These are phyloP conservation scores for Peromyscus polionotus DNA, from an alignment of 2,113 vertebrate genomes.

Conservation along the genomic window DNA sequence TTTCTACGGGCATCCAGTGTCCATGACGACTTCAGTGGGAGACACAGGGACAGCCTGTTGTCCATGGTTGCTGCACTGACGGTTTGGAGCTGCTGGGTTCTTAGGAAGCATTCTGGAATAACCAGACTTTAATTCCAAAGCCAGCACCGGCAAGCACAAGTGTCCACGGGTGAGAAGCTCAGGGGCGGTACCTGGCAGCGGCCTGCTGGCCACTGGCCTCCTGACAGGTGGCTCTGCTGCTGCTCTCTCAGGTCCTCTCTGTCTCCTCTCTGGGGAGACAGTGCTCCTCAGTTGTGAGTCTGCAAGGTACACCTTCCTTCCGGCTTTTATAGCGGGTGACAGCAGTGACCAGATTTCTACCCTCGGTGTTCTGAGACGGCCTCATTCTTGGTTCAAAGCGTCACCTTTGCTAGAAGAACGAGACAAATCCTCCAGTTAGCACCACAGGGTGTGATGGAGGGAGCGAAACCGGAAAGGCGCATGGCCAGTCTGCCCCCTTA, in stretches of 20 bases:
- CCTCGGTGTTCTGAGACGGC: background rate
- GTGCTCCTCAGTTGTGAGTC: background rate
- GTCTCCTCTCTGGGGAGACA: background rate
- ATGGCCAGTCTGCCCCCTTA: background rate
- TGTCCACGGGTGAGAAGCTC: background rate
- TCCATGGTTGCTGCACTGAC: background rate
- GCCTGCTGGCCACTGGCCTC: background rate
- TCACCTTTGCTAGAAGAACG: background rate
- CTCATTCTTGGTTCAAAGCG: background rate
- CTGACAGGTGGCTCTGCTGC: fast-evolving
- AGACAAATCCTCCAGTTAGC: background rate
- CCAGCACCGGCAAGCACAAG: background rate
- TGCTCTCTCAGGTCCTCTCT: fast-evolving
- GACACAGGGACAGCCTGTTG: background rate
- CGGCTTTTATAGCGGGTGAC: background rate
- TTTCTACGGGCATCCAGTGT: background rate
- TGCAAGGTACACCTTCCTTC: background rate
- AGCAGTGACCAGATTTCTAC: background rate
- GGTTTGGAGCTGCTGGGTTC: background rate
- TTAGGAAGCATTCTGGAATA: background rate
- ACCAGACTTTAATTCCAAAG: background rate
- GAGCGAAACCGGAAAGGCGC: background rate
- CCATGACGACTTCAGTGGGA: background rate
- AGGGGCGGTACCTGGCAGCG: background rate
- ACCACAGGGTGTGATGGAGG: background rate